Evolutionary conservation across 2,888 invertebrate genomes (phyloP).

Genomic region (Tetramorium bicarinatum): DNA sequence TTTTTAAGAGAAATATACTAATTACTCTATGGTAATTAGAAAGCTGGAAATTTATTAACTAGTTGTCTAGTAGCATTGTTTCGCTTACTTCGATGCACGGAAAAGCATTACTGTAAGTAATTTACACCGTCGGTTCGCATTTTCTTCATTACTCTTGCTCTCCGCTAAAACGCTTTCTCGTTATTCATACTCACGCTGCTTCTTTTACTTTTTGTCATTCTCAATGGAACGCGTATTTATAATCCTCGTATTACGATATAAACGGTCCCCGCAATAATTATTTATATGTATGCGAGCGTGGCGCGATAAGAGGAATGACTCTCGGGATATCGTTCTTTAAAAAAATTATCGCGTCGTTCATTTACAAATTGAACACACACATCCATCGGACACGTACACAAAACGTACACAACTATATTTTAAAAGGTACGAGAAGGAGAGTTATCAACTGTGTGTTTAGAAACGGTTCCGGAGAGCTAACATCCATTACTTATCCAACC

Average conservation of each 20-base stretch:
- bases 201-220: slow-evolving; percentile 42
- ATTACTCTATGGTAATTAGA: slow-evolving; percentile 50
- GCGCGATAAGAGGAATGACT: neutral
- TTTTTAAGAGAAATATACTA: slow-evolving; percentile 25
- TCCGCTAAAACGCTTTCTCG: slow-evolving; percentile 37
- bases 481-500: slow-evolving; percentile 29
- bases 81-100: slow-evolving; percentile 44
- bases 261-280: slow-evolving; percentile 5
- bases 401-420: neutral
- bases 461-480: neutral
- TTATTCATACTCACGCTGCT: slow-evolving; percentile 45
- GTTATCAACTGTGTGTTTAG: slow-evolving; percentile 16
- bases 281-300: neutral
- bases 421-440: too few relatives aligned
- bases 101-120: slow-evolving; percentile 46
- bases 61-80: slow-evolving; percentile 49
- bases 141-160: slow-evolving; percentile 54
- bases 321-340: neutral
- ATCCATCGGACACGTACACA: neutral
- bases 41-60: slow-evolving; percentile 48
- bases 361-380: neutral
- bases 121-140: slow-evolving; percentile 48
- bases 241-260: slow-evolving; percentile 17
- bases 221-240: slow-evolving; percentile 31
- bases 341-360: neutral